Base-by-base conservation (phyloP, 2,113 vertebrate species). In the Variabilichromis moorii region DNA sequence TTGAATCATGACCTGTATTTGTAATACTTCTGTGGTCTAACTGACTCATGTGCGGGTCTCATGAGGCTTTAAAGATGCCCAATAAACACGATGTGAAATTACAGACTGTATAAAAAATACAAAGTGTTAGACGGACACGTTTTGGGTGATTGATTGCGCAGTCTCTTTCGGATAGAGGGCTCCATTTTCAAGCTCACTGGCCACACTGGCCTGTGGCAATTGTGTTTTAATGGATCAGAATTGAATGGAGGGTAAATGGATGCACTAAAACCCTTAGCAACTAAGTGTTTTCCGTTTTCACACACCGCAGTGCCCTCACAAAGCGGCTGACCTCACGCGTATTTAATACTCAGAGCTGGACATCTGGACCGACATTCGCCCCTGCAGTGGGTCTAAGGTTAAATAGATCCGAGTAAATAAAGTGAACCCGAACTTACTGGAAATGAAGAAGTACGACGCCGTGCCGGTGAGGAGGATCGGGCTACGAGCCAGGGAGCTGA, bases 401-500 rank as follows among this genome's bases (percentile, higher is more conserved):
- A 40, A 16, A 24, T 9, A 37, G 14, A 83, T 3, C 26, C 9
- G 4, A 12, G 17, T 13, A 11, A 80, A 83, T 26, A 33, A 61
- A 17, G 3, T 57, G 54, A 66, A 87, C 12, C 24, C 61, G 2
- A 16, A 95, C 96, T 96, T 93, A 97, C 96, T 97, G 92, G 96
- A 95, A 37, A 96, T 33, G 76, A 97, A 95, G 90, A 97, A 96
- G 94, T 94, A 97, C 84, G 90, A 96, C 71, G 96, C 89, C 0
- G 96, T 95, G 88, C 93, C 63, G 1, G 93, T 92, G 83, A 97
- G 95, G 86, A 97, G 92, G 8, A 89, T 42, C 4, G 89, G 68
- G n/a, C 94, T 97, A 31, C 66, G 93, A 6, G 95, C 95, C 90
- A 97, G 87, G 6, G 96, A 96, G 88, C 96, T 96, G 91, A 96